Percentiles rank a stretch among this genome's conserved stretches.
phyloP scores from a whole-genome alignment of 2,888 invertebrate species.

The Mythimna vitellina region DNA sequence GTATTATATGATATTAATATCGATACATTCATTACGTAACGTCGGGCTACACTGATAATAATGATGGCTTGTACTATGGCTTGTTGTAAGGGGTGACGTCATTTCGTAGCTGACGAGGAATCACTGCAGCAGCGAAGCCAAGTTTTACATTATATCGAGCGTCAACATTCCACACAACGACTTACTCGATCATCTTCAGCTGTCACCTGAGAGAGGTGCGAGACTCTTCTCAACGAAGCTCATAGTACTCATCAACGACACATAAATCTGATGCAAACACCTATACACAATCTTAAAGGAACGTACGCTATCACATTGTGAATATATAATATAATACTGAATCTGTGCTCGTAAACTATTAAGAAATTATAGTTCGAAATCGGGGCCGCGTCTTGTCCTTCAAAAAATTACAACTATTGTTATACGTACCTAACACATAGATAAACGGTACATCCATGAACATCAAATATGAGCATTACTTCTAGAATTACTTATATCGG shows the following conservation, averaged over 20 bases:
- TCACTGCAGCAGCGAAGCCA: neutral
- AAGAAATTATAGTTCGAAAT: constrained; percentile 37
- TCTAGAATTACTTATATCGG: constrained; percentile 41
- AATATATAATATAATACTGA: constrained; percentile 60
- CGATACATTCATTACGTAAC: constrained; percentile 47
- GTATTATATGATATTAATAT: constrained; percentile 52
- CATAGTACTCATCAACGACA: constrained; percentile 31
- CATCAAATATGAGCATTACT: constrained; percentile 43
- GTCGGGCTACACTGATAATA: constrained; percentile 34
- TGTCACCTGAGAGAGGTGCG: constrained; percentile 4
- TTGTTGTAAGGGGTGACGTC: neutral
- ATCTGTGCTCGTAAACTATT: constrained; percentile 53
- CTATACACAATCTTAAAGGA: constrained; percentile 57
- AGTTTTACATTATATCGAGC: constrained; percentile 32
- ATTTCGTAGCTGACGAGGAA: neutral
- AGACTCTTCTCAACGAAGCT: constrained; percentile 1
- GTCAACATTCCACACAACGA: constrained; percentile 59
- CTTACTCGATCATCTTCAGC: constrained; percentile 46
- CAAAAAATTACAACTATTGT: constrained; percentile 27
- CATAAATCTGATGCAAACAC: constrained; percentile 46
- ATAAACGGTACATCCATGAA: constrained; percentile 38
- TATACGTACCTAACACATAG: constrained; percentile 36
- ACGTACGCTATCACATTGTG: constrained; percentile 61
- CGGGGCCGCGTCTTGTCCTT: constrained; percentile 30
- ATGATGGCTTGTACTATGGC: constrained; percentile 28